Percentiles rank a stretch among this genome's conserved stretches.
These are phyloP conservation scores for Cebus imitator DNA, from an alignment of 2,113 vertebrate species.

Conservation along the genomic window DNA sequence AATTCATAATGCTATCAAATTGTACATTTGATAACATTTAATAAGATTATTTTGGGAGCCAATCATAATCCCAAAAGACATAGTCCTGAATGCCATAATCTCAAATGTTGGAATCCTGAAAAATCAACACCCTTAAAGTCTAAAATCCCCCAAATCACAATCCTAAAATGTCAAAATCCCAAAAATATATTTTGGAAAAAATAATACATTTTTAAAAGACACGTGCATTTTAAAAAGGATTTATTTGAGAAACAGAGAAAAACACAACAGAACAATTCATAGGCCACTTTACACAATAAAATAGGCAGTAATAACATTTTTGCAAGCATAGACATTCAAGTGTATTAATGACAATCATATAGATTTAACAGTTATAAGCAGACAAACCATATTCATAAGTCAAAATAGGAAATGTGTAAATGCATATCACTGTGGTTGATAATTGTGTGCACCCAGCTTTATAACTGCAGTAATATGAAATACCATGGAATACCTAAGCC, in stretches of 20 bases:
- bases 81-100: neutral
- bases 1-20: neutral
- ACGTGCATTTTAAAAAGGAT: neutral
- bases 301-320: neutral
- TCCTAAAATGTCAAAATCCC: neutral
- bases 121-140: neutral
- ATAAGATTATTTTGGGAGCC: neutral
- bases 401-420: neutral
- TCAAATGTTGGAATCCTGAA: neutral
- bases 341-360: neutral
- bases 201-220: neutral
- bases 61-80: neutral
- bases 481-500: neutral
- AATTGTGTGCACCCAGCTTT: neutral
- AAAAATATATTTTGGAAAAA: neutral
- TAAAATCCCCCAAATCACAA: neutral
- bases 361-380: neutral
- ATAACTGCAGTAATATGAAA: neutral
- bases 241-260: neutral
- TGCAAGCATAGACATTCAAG: neutral
- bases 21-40: constrained; percentile 1
- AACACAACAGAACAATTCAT: neutral
- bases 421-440: neutral
- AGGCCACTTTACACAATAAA: neutral
- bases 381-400: neutral